phyloP scores from a whole-genome alignment of 2,888 invertebrate species.

The Auanema freiburgensis region DNA sequence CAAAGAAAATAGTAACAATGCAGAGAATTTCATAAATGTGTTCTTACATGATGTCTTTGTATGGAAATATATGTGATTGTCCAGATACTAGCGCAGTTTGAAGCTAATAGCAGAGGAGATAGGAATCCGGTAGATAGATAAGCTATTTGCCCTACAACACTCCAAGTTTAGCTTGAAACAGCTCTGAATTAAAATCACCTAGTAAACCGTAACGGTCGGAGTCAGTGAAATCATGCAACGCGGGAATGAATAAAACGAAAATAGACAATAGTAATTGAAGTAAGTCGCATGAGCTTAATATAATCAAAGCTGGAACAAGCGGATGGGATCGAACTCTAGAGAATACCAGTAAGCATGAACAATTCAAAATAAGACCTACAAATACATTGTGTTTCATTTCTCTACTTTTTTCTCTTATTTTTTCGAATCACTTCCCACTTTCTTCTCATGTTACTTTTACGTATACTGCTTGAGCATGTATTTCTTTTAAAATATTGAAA shows the following conservation, averaged over 20 bases:
- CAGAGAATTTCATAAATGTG: not conserved
- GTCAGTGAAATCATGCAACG: slow-evolving; percentile 56
- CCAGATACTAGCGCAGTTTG: slow-evolving; percentile 63
- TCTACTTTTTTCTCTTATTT: too few species aligned
- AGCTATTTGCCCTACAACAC: slow-evolving; percentile 51
- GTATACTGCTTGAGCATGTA: too few species aligned
- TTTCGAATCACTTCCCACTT: too few species aligned
- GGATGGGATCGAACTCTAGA: slow-evolving; percentile 31
- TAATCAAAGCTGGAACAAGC: slow-evolving; percentile 49
- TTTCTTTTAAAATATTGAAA: too few species aligned
- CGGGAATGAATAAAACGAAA: slow-evolving; percentile 60
- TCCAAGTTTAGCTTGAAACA: not conserved
- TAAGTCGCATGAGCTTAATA: slow-evolving; percentile 58
- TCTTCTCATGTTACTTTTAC: too few species aligned
- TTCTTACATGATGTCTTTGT: slow-evolving; percentile 51
- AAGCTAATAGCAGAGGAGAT: slow-evolving; percentile 52
- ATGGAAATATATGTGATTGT: slow-evolving; percentile 62
- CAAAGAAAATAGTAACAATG: slow-evolving; percentile 11
- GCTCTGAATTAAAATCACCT: not conserved
- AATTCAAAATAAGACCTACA: slow-evolving; percentile 52
- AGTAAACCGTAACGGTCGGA: slow-evolving; percentile 30
- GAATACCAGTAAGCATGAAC: slow-evolving; percentile 55
- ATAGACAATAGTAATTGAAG: slow-evolving; percentile 60
- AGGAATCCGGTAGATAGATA: slow-evolving; percentile 58
- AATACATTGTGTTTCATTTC: slow-evolving; percentile 3